Conservation (phyloP, 2,797 vertebrate genomes). For the Phaenicophaeus curvirostris region DNA sequence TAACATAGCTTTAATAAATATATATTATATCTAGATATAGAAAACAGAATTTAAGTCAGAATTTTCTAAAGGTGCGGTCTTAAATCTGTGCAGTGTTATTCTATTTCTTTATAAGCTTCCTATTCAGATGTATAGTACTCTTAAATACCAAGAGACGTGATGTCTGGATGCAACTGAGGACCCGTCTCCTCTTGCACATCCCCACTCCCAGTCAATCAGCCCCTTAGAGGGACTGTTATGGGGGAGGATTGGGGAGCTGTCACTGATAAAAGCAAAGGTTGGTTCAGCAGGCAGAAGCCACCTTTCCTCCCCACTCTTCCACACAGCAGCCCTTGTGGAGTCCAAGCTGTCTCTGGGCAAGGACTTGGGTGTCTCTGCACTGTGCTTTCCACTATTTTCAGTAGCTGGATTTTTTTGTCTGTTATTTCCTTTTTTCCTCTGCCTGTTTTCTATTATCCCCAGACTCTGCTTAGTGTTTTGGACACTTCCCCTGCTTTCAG, state of each 20-base stretch:
- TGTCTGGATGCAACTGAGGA: not conserved
- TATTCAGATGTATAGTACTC: not conserved
- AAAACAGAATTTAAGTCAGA: not conserved
- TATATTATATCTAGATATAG: not conserved
- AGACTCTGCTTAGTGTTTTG: not conserved
- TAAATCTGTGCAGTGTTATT: not conserved
- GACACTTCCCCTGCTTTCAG: not conserved
- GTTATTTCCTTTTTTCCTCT: not conserved
- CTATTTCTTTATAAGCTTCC: not conserved
- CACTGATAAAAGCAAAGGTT: not conserved
- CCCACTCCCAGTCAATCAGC: not conserved
- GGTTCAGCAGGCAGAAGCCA: not conserved
- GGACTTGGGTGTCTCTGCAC: not conserved
- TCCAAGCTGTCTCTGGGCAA: not conserved
- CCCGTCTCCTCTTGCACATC: not conserved
- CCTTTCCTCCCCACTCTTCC: no score
- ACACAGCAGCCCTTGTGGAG: not conserved
- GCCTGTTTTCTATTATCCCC: fast-evolving
- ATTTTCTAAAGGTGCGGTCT: not conserved
- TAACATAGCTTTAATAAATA: not conserved
- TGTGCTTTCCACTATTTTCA: not conserved
- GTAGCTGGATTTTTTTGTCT: fast-evolving
- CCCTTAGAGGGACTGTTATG: fast-evolving
- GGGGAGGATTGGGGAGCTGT: fast-evolving
- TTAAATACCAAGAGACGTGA: fast-evolving